Evolutionary conservation across 2,113 vertebrate species (phyloP).

Genomic region (Eleginops maclovinus): DNA sequence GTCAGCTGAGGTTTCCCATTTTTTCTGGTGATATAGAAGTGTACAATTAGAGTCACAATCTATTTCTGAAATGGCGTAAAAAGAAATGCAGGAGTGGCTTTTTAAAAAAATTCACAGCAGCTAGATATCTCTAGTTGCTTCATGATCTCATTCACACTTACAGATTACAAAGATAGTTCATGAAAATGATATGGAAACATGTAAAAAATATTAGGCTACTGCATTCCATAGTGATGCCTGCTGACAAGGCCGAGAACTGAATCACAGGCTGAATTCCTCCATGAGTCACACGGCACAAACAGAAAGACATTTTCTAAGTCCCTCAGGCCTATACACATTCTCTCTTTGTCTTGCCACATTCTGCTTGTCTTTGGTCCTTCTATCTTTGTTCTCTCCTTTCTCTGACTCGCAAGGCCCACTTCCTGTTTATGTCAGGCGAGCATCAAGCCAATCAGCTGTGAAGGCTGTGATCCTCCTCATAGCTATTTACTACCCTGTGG

Average conservation of each 20-base stretch:
- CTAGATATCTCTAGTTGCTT: neutral
- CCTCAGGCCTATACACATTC: slow-evolving; percentile 58
- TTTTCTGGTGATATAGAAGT: slow-evolving; percentile 3
- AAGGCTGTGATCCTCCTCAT: slow-evolving; percentile 82
- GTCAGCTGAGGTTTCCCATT: slow-evolving; percentile 20
- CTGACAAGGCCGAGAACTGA: slow-evolving; percentile 68
- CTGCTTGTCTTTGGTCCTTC: slow-evolving; percentile 50
- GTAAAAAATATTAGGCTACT: neutral
- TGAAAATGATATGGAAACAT: neutral
- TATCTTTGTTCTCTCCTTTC: slow-evolving; percentile 50
- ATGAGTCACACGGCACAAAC: slow-evolving; percentile 69
- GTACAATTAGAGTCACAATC: slow-evolving; percentile 12
- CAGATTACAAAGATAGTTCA: neutral
- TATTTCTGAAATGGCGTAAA: slow-evolving; percentile 2
- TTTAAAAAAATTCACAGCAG: slow-evolving; percentile 4
- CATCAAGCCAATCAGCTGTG: slow-evolving; percentile 86
- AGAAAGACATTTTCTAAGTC: slow-evolving; percentile 41
- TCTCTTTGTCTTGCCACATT: slow-evolving; percentile 62
- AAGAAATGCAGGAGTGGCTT: slow-evolving; percentile 7
- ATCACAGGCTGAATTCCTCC: slow-evolving; percentile 66
- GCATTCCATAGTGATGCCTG: slow-evolving; percentile 24
- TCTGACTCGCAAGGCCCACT: slow-evolving; percentile 74
- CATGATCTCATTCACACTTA: slow-evolving; percentile 22
- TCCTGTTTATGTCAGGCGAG: slow-evolving; percentile 86
- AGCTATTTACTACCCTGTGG: slow-evolving; percentile 85